Conservation (phyloP, 2,113 vertebrate species). For the Elachura formosa region DNA sequence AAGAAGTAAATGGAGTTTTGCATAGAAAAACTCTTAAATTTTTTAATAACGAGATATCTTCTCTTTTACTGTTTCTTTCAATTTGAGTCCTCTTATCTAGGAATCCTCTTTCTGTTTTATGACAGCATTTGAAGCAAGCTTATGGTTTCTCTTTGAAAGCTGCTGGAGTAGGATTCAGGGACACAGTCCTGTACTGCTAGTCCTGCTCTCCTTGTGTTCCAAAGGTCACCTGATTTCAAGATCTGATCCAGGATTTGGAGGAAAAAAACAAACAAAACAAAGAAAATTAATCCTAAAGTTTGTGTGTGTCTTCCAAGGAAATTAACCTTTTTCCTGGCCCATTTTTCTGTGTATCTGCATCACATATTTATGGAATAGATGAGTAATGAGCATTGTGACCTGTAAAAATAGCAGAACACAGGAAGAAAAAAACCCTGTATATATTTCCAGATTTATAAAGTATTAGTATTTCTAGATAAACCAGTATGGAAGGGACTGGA, state of each 20-base stretch:
- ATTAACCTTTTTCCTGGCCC: not conserved
- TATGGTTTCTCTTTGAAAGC: not conserved
- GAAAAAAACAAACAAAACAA: not conserved
- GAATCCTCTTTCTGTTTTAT: not conserved
- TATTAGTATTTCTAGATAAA: not conserved
- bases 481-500: not conserved
- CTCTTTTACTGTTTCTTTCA: not conserved
- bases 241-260: not conserved
- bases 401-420: not conserved
- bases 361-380: not conserved
- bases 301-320: not conserved
- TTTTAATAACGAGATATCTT: slow-evolving; percentile 5
- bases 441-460: not conserved
- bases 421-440: not conserved
- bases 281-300: not conserved
- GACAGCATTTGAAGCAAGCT: not conserved
- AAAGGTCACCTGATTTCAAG: not conserved
- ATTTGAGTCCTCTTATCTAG: not conserved
- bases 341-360: not conserved
- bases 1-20: not conserved
- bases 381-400: not conserved
- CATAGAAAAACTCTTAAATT: not conserved
- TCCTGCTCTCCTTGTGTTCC: not conserved
- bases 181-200: not conserved
- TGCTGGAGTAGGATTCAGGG: not conserved